Base-by-base conservation (phyloP, 1,140 invertebrate genomes). In the Bombus huntii region DNA sequence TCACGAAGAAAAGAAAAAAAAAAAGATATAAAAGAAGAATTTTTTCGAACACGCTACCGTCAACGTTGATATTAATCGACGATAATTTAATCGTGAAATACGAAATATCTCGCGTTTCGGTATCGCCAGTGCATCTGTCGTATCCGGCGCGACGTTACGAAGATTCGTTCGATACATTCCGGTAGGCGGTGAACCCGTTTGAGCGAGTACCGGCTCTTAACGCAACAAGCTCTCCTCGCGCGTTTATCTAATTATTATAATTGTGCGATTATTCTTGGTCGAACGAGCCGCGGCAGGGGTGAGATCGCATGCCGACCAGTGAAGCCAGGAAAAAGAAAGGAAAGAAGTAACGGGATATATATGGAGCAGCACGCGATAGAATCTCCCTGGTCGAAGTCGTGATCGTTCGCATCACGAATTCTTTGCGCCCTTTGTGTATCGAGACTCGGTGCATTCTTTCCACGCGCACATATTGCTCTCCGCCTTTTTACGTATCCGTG, bases 211-310 rank as follows among this genome's bases (percentile, higher is more conserved):
- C 83, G 62, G 68, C 76, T 73, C 87, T 86, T 86, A 88, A 74
- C 87, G 79, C 80, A 86, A 91, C 86, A 87, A 86, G 86, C 87
- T 73, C 80, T 86, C 81, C 73, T 92, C 92, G 88, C 90, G 90
- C 91, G 92, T 91, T 95, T 94, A 94, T 94, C 90, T 92, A 95
- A 94, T 95, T 95, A 95, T 92, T 93, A 93, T 95, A 94, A 95
- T 95, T 94, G 92, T 93, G 81, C 90, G 91, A 95, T 95, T 94
- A 93, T 94, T 93, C 86, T 86, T 85, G 66, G 76, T 42, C 82
- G 53, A 88, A 71, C 47, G 87, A 87, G 81, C 79, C 81, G 77
- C 81, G 42, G 76, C 78, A 75, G 76, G 47, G 84, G 70, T 83
- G 77, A 88, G 65, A 65, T 90, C 80, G 83, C 89, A 90, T 86